phyloP scores from a whole-genome alignment of 2,113 vertebrate genomes.

The Sphyrna mokarran region DNA sequence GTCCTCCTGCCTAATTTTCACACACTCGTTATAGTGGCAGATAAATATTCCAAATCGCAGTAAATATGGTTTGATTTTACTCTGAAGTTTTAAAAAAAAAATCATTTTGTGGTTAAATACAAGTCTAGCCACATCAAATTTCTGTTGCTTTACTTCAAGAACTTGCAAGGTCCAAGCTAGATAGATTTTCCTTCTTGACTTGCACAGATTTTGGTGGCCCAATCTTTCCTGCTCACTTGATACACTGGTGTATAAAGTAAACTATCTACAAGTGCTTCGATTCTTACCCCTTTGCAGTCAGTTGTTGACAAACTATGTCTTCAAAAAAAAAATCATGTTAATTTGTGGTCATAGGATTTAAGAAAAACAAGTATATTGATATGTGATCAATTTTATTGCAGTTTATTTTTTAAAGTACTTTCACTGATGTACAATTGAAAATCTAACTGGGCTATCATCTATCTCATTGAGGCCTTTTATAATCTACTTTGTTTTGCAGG shows the following conservation, averaged over 20 bases:
- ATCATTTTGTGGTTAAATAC: neutral
- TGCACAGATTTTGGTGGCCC: neutral
- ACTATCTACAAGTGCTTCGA: neutral
- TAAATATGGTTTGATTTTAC: neutral
- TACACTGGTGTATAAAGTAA: neutral
- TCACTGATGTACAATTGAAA: neutral
- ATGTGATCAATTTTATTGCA: neutral
- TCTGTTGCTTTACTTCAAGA: neutral
- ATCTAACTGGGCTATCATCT: neutral
- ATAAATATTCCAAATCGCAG: neutral
- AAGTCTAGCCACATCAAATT: neutral
- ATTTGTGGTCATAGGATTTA: neutral
- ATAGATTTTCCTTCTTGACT: neutral
- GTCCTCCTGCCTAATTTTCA: neutral
- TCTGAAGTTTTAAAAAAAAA: neutral
- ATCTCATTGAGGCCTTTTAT: neutral
- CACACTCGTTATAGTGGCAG: neutral
- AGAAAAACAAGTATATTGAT: neutral
- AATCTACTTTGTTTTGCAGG: conserved; percentile 49
- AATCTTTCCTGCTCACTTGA: neutral
- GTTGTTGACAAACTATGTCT: neutral
- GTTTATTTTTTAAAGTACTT: conserved; percentile 38
- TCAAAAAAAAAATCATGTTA: neutral
- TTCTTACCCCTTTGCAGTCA: neutral
- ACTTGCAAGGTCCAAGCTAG: neutral